Evolutionary conservation across 1,140 invertebrate genomes (phyloP), one percentile per base, ranked within the genome.

Genomic region (Muscidifurax raptorellus): DNA sequence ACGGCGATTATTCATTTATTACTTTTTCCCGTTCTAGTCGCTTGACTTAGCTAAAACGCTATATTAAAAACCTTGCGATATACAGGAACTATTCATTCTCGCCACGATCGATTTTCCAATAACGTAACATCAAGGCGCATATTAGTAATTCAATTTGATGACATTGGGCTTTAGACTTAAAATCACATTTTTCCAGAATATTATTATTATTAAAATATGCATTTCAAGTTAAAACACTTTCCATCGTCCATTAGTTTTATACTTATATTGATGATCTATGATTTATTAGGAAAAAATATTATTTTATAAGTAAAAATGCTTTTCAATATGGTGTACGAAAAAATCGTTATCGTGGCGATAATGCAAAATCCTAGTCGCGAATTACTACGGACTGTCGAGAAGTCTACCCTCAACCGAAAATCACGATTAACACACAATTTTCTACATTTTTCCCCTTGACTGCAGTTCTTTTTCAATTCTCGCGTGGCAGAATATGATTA

Each of bases 31-130:
- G 15, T 36, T 47, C 77, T 80, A 71, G 32, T 71, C 15, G 30
- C 22, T 71, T 52, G 32, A 71, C 32, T 80, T 71, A 30, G 36
- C 32, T 71, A 52, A 52, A 80, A 67, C 59, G 9, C 40, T 80
- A 72, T 44, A 47, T 72, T 64, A 72, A 47, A 47, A 71, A 80
- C 36, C 13, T 80, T 71, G 44, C 36, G 30, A 72, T 80, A 12
- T 27, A 18, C 27, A 80, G 67, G n/a, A 80, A 47, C 40, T 69
- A 66, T 71, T 80, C 67, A 28, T 52, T 72, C 25, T 71, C 40
- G 32, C 32, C 79, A 80, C 36, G 67, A 80, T 72, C 67, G 40
- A 80, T 80, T 71, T 71, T 80, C 32, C 52, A 77, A 44, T n/a
- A 27, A 75, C 25, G 28, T 47, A 40, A 59, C 28, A 52, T 59